phyloP scores from a whole-genome alignment of 1,140 invertebrate species.

The Zaprionus tsacasi region DNA sequence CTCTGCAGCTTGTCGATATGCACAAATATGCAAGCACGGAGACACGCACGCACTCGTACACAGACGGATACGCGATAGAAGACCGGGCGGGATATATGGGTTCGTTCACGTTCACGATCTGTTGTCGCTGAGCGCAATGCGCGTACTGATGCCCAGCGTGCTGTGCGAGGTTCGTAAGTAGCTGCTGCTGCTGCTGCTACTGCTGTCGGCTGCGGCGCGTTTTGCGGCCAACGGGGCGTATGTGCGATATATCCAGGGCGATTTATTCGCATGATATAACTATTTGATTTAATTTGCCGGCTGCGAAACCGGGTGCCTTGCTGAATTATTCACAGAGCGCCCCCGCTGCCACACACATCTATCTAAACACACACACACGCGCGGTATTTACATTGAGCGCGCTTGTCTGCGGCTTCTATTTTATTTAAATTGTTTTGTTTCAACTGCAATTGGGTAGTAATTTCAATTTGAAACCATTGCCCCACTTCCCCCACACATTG shows the following conservation, averaged over 20 bases:
- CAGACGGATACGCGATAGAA: constrained; percentile 4
- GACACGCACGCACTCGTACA: constrained; percentile 5
- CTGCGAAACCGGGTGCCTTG: neutral
- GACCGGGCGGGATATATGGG: constrained; percentile 1
- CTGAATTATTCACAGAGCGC: neutral
- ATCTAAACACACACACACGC: constrained; percentile 5
- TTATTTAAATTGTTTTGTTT: constrained; percentile 82
- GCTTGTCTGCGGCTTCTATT: constrained; percentile 53
- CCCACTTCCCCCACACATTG: neutral
- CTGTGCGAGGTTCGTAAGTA: constrained; percentile 69
- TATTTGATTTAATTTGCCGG: constrained; percentile 79
- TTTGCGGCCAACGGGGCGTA: constrained; percentile 70
- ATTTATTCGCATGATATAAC: constrained; percentile 82
- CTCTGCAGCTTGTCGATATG: constrained; percentile 20
- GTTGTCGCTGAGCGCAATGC: constrained; percentile 70
- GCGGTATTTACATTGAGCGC: constrained; percentile 7
- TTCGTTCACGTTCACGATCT: constrained; percentile 54
- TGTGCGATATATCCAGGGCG: constrained; percentile 78
- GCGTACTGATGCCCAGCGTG: constrained; percentile 66
- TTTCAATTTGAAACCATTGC: constrained; percentile 71
- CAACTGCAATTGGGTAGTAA: constrained; percentile 52
- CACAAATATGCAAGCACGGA: constrained; percentile 22
- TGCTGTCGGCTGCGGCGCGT: neutral
- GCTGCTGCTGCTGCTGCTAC: constrained; percentile 13
- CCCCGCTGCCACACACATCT: neutral